Evolutionary conservation across 2,888 invertebrate genomes (phyloP), one percentile per base, ranked within the genome.

Genomic region (Microplitis manilae): DNA sequence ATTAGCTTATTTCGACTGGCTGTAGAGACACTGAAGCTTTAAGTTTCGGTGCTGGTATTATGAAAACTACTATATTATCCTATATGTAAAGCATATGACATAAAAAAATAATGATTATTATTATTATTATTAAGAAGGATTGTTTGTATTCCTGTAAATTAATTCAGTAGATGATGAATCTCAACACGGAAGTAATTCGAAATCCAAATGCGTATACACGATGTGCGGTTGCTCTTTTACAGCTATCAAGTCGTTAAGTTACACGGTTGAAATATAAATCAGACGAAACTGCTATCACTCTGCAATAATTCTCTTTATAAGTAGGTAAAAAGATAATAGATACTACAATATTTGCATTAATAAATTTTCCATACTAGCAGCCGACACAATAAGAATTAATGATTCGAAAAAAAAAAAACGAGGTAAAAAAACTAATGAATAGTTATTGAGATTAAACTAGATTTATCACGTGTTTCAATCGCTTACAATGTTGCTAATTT

Each of bases 121-220:
- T 30, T 41, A 39, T 20, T 68, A 41, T 60, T 20, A 69, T 60
- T 30, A 13, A 64, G 30, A 5, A 38, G 17, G 65, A 73, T 67
- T 78, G 65, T 81, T 82, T 77, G 77, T 79, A 79, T 79, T 80
- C 79, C n/a, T 71, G 39, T 41, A 71, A 41, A 64, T 77, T 77
- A 61, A 68, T 68, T 76, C 41, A 67, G 68, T 59, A 62, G 78
- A 81, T 80, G 77, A 77, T 74, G 40, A 76, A 79, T 82, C 76
- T 75, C 75, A 17, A 82, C 73, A 71, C 82, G 82, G 82, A 82
- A 82, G 79, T 79, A 68, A 78, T 79, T 77, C 70, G 77, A 64
- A 82, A 77, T 79, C 79, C 60, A 74, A 69, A 50, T 80, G 81
- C 79, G 79, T 82, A 71, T 59, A 41, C n/a, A n/a, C 59, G 41